Evolutionary conservation across 2,888 invertebrate genomes (phyloP).

Genomic region (Brachyopa scutellaris): DNA sequence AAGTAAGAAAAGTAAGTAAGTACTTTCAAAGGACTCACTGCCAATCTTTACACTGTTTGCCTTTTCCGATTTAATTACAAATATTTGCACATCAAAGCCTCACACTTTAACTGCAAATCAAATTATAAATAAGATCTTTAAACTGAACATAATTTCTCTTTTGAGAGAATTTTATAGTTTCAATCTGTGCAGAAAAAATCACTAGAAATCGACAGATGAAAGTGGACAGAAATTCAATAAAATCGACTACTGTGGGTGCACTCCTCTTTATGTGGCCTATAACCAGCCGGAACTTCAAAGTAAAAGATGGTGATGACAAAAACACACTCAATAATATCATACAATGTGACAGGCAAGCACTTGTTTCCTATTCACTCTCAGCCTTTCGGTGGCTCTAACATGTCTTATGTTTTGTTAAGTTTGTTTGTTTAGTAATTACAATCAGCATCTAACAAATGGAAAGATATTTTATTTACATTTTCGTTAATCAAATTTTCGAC

Average conservation of each 20-base stretch:
- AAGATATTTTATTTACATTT: slow-evolving; percentile 38
- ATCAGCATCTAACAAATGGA: slow-evolving; percentile 21
- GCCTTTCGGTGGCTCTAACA: neutral
- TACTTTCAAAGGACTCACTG: too few species aligned
- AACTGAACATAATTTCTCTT: neutral
- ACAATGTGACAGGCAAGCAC: slow-evolving; percentile 21
- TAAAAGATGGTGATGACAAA: slow-evolving; percentile 20
- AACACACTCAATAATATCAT: slow-evolving; percentile 32
- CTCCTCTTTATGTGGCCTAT: too few species aligned
- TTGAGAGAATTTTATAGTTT: too few species aligned
- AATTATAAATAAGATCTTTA: too few species aligned
- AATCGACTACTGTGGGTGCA: slow-evolving; percentile 19
- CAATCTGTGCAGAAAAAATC: too few species aligned
- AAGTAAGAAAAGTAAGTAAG: too few species aligned
- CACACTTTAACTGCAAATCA: too few species aligned
- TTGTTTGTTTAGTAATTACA: slow-evolving; percentile 35
- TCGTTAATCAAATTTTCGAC: neutral
- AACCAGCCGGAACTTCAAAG: slow-evolving; percentile 38
- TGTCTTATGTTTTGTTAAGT: slow-evolving; percentile 20
- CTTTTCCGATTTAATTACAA: too few species aligned
- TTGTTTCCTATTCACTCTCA: slow-evolving; percentile 15
- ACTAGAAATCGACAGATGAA: too few species aligned
- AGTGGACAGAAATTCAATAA: neutral
- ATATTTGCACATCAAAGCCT: too few species aligned
- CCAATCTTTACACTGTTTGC: too few species aligned